phyloP scores from a whole-genome alignment of 2,888 invertebrate species.

The Rhaphigaster nebulosa region DNA sequence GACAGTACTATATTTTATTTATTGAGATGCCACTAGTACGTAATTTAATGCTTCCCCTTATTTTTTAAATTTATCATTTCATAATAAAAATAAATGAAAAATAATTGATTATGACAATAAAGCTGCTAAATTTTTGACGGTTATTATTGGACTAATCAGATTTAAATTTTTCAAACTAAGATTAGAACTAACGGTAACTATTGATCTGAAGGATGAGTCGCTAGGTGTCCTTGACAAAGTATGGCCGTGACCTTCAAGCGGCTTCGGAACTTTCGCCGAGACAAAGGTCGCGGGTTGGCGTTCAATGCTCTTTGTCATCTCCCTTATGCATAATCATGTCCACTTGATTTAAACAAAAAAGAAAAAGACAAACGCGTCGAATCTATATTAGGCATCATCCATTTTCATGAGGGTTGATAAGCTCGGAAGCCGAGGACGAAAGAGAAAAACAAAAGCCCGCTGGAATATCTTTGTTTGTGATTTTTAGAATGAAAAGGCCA shows the following conservation, averaged over 20 bases:
- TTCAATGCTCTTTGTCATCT: neutral
- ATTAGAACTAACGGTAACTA: neutral
- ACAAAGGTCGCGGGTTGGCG: neutral
- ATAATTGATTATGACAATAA: neutral
- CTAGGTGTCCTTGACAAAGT: neutral
- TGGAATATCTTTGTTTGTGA: neutral
- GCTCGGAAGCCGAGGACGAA: neutral
- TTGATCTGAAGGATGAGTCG: conserved; percentile 17
- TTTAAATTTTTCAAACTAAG: neutral
- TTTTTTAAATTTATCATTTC: too few relatives aligned
- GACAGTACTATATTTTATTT: too few relatives aligned
- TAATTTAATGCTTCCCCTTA: too few relatives aligned
- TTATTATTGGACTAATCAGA: neutral
- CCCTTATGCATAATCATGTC: neutral
- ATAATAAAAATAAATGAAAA: too few relatives aligned
- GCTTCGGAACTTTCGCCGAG: neutral
- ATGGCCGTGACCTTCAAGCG: neutral
- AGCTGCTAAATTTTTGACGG: neutral
- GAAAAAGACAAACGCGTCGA: neutral
- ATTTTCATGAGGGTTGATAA: conserved; percentile 16
- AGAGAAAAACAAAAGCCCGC: neutral
- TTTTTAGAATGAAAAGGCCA: conserved; percentile 9
- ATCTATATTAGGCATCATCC: conserved; percentile 18
- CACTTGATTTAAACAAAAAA: neutral
- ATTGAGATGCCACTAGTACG: too few relatives aligned